phyloP scores from a whole-genome alignment of 2,113 vertebrate species.

The Anser cygnoides region DNA sequence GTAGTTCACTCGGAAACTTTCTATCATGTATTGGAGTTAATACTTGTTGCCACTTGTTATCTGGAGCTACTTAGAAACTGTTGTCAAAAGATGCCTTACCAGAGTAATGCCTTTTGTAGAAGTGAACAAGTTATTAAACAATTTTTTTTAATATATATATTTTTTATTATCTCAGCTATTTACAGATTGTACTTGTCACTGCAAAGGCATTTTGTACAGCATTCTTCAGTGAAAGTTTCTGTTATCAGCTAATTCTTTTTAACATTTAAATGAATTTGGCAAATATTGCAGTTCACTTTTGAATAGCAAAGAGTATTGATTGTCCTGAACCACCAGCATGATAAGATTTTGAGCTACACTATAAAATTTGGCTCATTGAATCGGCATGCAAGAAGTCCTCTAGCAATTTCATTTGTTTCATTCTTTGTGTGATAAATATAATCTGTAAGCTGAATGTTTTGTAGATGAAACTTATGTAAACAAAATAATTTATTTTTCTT shows the following conservation, averaged over 20 bases:
- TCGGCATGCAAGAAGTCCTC: neutral
- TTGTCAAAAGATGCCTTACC: neutral
- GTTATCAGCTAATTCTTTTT: neutral
- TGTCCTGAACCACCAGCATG: neutral
- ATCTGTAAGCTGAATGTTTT: neutral
- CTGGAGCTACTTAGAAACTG: neutral
- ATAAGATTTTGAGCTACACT: neutral
- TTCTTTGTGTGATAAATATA: neutral
- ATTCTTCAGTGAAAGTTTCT: neutral
- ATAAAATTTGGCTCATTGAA: neutral
- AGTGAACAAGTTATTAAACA: neutral
- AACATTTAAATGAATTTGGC: neutral
- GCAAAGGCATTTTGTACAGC: neutral
- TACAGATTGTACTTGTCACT: neutral
- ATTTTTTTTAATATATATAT: neutral
- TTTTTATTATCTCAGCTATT: neutral
- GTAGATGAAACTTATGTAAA: neutral
- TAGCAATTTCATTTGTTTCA: neutral
- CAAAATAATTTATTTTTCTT: neutral
- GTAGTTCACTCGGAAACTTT: neutral
- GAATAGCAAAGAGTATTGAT: neutral
- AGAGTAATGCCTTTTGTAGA: neutral
- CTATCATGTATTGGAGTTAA: rapidly evolving
- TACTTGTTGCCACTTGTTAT: neutral
- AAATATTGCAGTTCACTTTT: neutral